Base-by-base conservation (phyloP, 2,888 invertebrate genomes). In the Hemistola chrysoprasaria region DNA sequence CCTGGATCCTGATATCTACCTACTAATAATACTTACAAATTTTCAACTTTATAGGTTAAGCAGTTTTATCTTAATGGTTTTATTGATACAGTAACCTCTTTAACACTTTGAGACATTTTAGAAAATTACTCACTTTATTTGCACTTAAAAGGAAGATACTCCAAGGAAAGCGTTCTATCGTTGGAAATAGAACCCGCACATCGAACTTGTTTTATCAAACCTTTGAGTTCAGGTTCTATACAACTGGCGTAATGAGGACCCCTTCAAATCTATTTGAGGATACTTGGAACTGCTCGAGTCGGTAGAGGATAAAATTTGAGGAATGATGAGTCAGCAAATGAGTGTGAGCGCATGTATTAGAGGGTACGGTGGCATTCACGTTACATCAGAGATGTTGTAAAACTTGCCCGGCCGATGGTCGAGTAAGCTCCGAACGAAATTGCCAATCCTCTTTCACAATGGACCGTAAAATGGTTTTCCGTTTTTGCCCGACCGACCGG, bases 401-500 rank as follows among this genome's bases (percentile, higher is more conserved):
- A 85, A 84, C 77, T 82, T 71, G 75, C 70, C 71, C 75, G 73
- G 78, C 78, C 79, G 81, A 79, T 78, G 84, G 83, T 79, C 78
- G 82, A 79, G 79, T 86, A 79, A 84, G 81, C 80, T 79, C 72
- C 69, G 75, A 78, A 78, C 83, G 80, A 85, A 87, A 88, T 87
- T 87, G 87, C 82, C 87, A 87, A 88, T 88, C 86, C 87, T 80
- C 83, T 80, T 84, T 79, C 85, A 88, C 87, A 87, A 88, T 87
- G 86, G 82, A 86, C 83, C 87, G 87, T 88, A 87, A 87, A 88
- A 87, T 88, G 86, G 86, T 85, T 85, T 87, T 78, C 86, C 87
- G 86, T 87, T 87, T 87, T 87, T 87, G 81, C 80, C 78, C 80
- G 82, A 76, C 78, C 83, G 75, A 81, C 79, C 85, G 83, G 62